Conservation (phyloP, 2,888 invertebrate genomes). For the Hetaerina titia region DNA sequence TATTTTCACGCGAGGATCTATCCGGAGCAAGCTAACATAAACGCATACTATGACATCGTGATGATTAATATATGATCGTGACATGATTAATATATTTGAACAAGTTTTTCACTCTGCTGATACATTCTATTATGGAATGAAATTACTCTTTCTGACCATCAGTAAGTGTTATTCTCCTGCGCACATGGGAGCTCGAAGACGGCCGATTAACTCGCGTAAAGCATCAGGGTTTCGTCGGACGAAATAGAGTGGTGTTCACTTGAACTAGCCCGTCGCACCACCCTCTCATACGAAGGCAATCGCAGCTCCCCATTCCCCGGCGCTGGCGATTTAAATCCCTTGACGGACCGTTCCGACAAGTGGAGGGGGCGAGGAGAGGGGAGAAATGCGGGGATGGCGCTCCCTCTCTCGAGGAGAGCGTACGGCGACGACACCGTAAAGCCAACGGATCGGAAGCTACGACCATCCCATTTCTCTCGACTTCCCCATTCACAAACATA, state of each 20-base stretch:
- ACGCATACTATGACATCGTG: too few species aligned
- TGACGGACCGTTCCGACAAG: background rate
- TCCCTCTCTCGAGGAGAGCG: background rate
- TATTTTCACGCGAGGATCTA: too few species aligned
- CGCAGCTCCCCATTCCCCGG: background rate
- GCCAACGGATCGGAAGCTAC: conserved; percentile 3
- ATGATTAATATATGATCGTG: too few species aligned
- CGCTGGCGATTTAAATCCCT: background rate
- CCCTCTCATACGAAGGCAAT: background rate
- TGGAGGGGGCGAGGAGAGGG: background rate
- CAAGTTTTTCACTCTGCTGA: too few species aligned
- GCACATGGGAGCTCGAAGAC: too few species aligned
- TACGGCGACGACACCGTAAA: background rate
- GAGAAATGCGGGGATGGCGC: background rate
- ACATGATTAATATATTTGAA: too few species aligned
- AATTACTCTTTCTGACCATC: too few species aligned
- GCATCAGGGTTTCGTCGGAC: background rate
- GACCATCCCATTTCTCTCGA: background rate
- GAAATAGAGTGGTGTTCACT: background rate
- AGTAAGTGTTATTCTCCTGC: too few species aligned
- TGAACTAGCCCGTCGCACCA: background rate
- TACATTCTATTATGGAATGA: too few species aligned
- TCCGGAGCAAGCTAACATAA: too few species aligned
- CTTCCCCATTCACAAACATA: background rate
- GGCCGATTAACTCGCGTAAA: too few species aligned